A percentile compares a stretch with the other conserved stretches of the same genome.
Conservation (phyloP, 2,888 invertebrate species). For the Villa cingulata region DNA sequence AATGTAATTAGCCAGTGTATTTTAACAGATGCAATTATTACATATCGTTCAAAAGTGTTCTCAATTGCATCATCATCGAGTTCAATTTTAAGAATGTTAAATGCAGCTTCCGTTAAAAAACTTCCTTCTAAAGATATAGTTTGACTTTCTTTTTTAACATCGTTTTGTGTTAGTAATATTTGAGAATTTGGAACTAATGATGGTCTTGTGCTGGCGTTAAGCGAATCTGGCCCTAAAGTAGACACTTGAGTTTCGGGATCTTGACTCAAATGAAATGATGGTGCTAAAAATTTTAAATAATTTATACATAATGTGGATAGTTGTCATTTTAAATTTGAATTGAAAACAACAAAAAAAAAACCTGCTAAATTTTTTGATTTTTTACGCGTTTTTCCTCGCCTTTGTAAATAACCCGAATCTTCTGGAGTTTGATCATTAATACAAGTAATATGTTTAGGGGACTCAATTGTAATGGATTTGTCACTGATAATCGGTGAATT, state of each 20-base stretch:
- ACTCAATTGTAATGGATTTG: slow-evolving; percentile 1
- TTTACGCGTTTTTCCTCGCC: slow-evolving; percentile 45
- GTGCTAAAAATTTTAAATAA: background rate
- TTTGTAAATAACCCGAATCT: slow-evolving; percentile 35
- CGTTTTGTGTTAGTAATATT: slow-evolving; percentile 19
- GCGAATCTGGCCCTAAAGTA: slow-evolving; percentile 49
- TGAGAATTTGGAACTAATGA: slow-evolving; percentile 41
- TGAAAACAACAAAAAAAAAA: background rate
- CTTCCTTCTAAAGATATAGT: slow-evolving; percentile 33
- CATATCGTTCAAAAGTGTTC: slow-evolving; percentile 33
- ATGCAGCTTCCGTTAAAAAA: slow-evolving; percentile 31
- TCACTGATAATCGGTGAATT: background rate
- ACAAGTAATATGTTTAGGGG: slow-evolving; percentile 20
- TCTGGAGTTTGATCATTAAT: slow-evolving; percentile 30
- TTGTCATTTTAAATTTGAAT: background rate
- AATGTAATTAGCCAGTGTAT: background rate
- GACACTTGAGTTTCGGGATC: slow-evolving; percentile 62
- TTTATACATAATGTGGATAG: background rate
- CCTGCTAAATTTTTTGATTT: slow-evolving; percentile 24
- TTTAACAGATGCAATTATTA: slow-evolving; percentile 17
- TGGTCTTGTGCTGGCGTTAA: slow-evolving; percentile 51
- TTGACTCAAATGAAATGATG: slow-evolving; percentile 28
- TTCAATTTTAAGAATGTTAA: slow-evolving; percentile 30
- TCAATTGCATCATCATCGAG: slow-evolving; percentile 31
- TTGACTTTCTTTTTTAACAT: slow-evolving; percentile 28